Conservation (phyloP, 1,140 invertebrate genomes). For the Monomorium pharaonis region DNA sequence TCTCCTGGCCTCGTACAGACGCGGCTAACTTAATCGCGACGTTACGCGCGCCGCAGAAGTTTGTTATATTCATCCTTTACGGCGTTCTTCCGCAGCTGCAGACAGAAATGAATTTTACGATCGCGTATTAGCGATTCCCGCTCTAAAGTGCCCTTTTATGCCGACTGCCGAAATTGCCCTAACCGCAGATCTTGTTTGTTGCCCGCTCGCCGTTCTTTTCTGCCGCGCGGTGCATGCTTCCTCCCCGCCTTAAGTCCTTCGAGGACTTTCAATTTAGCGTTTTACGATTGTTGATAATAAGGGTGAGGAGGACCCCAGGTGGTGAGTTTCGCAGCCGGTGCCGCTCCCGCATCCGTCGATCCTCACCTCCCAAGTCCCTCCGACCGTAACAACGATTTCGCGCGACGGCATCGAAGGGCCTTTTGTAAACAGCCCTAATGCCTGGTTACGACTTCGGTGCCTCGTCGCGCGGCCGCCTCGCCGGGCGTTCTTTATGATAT, state of each 20-base stretch:
- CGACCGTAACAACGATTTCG: conserved; percentile 74
- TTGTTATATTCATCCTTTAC: conserved; percentile 32
- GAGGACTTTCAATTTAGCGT: conserved; percentile 84
- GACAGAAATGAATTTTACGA: conserved; percentile 42
- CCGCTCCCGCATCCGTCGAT: conserved; percentile 38
- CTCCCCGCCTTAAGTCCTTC: conserved; percentile 51
- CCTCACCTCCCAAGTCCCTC: background rate
- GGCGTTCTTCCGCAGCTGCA: conserved; percentile 28
- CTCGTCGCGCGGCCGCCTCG: conserved; percentile 68
- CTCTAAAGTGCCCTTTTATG: conserved; percentile 56
- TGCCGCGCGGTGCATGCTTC: conserved; percentile 2
- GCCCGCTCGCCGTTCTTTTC: background rate
- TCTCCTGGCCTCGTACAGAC: background rate
- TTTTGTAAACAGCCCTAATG: conserved; percentile 85
- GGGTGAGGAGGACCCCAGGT: conserved; percentile 80
- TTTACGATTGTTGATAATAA: conserved; percentile 86
- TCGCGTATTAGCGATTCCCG: conserved; percentile 52
- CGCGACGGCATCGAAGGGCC: conserved; percentile 77
- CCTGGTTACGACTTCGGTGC: conserved; percentile 82
- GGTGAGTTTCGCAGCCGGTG: conserved; percentile 77
- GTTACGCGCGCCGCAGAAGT: conserved; percentile 8
- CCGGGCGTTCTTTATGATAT: conserved; percentile 84
- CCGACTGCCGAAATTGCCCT: conserved; percentile 49
- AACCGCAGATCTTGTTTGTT: conserved; percentile 58
- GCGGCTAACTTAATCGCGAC: conserved; percentile 18